phyloP scores from a whole-genome alignment of 1,140 invertebrate species.

The Papilio xuthus region DNA sequence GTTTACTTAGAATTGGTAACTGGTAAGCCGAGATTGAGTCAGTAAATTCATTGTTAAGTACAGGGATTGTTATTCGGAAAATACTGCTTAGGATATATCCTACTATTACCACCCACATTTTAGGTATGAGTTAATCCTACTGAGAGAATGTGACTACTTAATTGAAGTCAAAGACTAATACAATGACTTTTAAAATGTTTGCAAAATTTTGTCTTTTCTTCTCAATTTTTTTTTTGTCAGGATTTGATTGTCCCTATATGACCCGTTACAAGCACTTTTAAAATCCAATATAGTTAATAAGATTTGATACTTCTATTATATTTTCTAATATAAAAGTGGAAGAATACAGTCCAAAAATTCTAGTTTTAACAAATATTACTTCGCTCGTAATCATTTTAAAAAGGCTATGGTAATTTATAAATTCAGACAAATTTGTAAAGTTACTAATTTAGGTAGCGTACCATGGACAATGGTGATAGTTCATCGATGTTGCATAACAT shows the following conservation, averaged over 20 bases:
- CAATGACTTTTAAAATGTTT: too few species aligned
- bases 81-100: neutral
- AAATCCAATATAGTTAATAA: too few species aligned
- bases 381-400: neutral
- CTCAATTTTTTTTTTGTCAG: too few species aligned
- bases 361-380: neutral
- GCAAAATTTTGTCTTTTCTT: too few species aligned
- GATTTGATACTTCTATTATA: too few species aligned
- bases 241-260: too few species aligned
- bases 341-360: neutral
- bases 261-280: too few species aligned
- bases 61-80: neutral
- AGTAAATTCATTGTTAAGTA: constrained; percentile 12
- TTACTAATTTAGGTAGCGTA: constrained; percentile 4
- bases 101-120: neutral
- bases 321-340: neutral
- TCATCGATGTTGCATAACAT: constrained; percentile 35
- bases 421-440: constrained; percentile 1
- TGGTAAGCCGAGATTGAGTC: neutral
- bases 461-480: neutral
- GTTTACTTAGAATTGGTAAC: constrained; percentile 21
- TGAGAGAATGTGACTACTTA: neutral
- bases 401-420: neutral
- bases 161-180: neutral
- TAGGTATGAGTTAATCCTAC: neutral